Percentiles rank a stretch among this genome's conserved stretches.
Conservation (phyloP, 2,888 invertebrate genomes). For the Meteorus colon region DNA sequence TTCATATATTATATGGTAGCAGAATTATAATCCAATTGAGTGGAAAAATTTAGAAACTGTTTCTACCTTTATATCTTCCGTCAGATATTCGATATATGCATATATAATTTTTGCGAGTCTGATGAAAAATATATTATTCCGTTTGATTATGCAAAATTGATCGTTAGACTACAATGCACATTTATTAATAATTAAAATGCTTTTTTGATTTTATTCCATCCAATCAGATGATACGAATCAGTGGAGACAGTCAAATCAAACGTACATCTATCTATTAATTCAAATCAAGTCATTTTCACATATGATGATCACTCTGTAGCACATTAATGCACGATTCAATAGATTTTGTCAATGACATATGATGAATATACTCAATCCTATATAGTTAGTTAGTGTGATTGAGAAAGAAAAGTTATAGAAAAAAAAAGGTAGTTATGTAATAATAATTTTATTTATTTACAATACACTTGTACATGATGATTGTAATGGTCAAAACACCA, state of each 20-base stretch:
- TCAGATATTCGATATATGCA: background rate
- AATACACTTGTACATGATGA: conserved; percentile 10
- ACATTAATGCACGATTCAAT: background rate
- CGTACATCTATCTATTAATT: too few species aligned
- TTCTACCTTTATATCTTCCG: background rate
- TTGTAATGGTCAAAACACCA: conserved; percentile 20
- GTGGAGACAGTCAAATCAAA: too few species aligned
- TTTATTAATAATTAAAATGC: too few species aligned
- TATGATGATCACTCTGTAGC: too few species aligned
- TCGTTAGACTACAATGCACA: background rate
- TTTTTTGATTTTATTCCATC: too few species aligned
- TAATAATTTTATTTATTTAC: background rate
- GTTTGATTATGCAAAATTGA: background rate
- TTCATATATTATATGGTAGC: too few species aligned
- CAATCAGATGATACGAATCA: too few species aligned
- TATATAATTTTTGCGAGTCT: background rate
- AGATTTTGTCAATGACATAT: background rate
- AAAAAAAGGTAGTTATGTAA: background rate
- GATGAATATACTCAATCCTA: background rate
- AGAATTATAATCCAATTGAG: too few species aligned
- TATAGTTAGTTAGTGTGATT: background rate
- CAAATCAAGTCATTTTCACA: too few species aligned
- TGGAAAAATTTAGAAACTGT: too few species aligned
- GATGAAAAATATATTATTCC: background rate
- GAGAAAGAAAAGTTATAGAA: background rate